A percentile compares a stretch with the other conserved stretches of the same genome.
These are phyloP conservation scores for Dicyrtomina minuta DNA, from an alignment of 2,888 invertebrate species.

Conservation along the genomic window DNA sequence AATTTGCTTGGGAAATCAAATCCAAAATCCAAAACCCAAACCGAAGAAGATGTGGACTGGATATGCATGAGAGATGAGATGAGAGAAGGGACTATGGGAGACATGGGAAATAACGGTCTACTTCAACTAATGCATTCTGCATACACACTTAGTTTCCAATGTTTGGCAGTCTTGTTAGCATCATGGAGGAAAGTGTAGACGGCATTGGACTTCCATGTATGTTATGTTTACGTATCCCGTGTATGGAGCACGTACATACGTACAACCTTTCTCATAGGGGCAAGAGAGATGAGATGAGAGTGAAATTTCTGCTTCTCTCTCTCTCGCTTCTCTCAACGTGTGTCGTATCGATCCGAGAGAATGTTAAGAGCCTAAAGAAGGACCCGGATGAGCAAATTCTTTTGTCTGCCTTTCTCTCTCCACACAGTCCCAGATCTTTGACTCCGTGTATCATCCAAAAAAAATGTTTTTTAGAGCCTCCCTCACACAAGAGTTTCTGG, in stretches of 20 bases:
- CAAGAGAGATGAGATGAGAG: conserved; percentile 11
- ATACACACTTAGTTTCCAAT: conserved; percentile 8
- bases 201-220: background rate
- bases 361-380: conserved; percentile 30
- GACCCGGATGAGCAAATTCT: conserved; percentile 35
- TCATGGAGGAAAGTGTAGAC: conserved; percentile 4
- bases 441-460: conserved; percentile 30
- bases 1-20: conserved; percentile 2
- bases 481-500: conserved; percentile 8
- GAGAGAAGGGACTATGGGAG: conserved; percentile 11
- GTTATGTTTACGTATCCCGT: background rate
- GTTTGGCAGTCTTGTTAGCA: conserved; percentile 28
- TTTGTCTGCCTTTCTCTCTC: conserved; percentile 34
- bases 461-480: conserved; percentile 26
- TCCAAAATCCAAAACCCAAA: conserved; percentile 17
- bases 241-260: background rate
- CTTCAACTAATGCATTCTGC: conserved; percentile 12
- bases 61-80: conserved; percentile 19
- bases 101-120: background rate
- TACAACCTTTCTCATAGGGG: no score
- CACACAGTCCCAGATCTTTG: conserved; percentile 32
- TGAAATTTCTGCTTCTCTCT: conserved; percentile 19
- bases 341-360: conserved; percentile 30
- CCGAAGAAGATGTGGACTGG: conserved; percentile 2
- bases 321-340: conserved; percentile 23